Conservation (phyloP, 2,797 vertebrate species). For the Sitta carolinensis region DNA sequence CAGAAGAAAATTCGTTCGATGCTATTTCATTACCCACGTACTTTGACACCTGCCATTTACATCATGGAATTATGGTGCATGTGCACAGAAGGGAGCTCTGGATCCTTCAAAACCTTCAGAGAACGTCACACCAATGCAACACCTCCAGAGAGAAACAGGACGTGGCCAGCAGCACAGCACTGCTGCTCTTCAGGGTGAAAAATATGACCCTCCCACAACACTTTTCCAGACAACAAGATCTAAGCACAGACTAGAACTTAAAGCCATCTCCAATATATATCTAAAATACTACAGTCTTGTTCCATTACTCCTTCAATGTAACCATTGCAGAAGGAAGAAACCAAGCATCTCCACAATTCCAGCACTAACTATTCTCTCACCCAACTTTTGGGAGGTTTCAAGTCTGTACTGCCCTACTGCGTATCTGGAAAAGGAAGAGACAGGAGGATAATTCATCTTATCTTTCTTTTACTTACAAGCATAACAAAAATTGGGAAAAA, state of each 20-base stretch:
- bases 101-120: not conserved
- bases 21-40: fast-evolving
- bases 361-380: not conserved
- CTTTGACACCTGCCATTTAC: not conserved
- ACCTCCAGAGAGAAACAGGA: not conserved
- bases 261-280: not conserved
- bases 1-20: not conserved
- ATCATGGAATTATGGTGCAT: fast-evolving
- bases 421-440: not conserved
- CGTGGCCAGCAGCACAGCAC: fast-evolving
- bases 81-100: not conserved
- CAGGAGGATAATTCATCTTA: not conserved
- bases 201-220: not conserved
- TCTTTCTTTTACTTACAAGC: not conserved
- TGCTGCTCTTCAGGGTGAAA: not conserved
- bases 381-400: not conserved
- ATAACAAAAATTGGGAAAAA: not conserved
- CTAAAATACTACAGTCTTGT: not conserved
- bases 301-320: not conserved
- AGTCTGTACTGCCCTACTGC: not conserved
- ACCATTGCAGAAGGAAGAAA: not conserved
- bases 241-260: not conserved
- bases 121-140: not conserved
- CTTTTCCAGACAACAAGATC: not conserved
- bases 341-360: not conserved